These are phyloP conservation scores for Ophion slaviceki DNA, from an alignment of 2,888 invertebrate genomes.

Conservation along the genomic window DNA sequence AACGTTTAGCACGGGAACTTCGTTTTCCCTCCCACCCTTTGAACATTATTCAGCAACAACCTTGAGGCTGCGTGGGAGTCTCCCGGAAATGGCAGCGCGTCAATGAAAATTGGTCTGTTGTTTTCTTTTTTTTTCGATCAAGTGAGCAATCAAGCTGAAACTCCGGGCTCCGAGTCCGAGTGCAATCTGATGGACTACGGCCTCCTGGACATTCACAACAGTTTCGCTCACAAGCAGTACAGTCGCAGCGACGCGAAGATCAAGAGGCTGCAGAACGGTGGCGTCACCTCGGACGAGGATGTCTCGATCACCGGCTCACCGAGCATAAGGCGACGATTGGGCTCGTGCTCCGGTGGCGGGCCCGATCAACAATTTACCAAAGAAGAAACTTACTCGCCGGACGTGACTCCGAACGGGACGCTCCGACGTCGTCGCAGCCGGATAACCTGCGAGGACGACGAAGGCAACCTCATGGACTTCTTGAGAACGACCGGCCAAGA, in stretches of 20 bases:
- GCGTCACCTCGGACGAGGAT: conserved; percentile 87
- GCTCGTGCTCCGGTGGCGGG: conserved; percentile 85
- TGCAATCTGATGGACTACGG: conserved; percentile 91
- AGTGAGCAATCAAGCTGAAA: conserved; percentile 89
- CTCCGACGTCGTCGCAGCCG: conserved; percentile 92
- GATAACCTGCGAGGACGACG: conserved; percentile 92
- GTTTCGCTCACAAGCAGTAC: conserved; percentile 85
- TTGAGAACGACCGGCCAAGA: conserved; percentile 90
- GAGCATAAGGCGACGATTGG: conserved; percentile 87
- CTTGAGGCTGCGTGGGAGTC: neutral
- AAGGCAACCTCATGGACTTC: conserved; percentile 94
- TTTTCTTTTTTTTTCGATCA: conserved; percentile 24
- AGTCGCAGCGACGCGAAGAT: conserved; percentile 82
- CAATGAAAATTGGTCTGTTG: neutral
- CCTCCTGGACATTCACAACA: conserved; percentile 89
- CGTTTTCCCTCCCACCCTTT: too few relatives aligned
- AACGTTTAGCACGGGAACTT: too few relatives aligned
- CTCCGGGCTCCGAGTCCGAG: conserved; percentile 90
- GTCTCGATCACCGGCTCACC: conserved; percentile 88
- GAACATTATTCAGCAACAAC: too few relatives aligned
- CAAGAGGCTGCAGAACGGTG: conserved; percentile 84
- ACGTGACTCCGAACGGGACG: conserved; percentile 95
- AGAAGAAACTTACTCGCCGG: conserved; percentile 86
- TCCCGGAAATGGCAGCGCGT: neutral
- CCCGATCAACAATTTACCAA: conserved; percentile 81